phyloP scores from a whole-genome alignment of 1,140 invertebrate species.

The Platyscapa corneri region DNA sequence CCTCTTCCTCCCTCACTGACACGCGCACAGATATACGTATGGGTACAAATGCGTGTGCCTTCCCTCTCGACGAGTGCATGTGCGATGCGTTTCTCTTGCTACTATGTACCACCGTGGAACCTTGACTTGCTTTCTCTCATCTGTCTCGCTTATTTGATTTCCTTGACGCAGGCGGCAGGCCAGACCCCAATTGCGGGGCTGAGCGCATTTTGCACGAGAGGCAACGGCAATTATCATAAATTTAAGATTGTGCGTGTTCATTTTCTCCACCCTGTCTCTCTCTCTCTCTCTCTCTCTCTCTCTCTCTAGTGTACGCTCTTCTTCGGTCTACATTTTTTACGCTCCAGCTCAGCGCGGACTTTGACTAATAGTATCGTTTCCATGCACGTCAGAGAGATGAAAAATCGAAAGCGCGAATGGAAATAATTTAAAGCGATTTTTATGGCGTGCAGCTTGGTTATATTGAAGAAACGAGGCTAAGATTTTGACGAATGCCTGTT shows the following conservation, averaged over 20 bases:
- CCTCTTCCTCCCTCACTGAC: conserved; percentile 31
- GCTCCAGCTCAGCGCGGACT: not conserved
- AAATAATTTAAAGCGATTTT: conserved; percentile 36
- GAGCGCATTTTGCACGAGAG: conserved; percentile 32
- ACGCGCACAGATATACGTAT: not conserved
- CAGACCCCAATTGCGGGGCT: not conserved
- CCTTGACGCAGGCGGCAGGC: conserved; percentile 32
- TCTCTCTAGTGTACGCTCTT: not conserved
- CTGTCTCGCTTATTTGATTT: conserved; percentile 52
- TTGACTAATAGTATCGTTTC: conserved; percentile 51
- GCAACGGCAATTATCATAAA: conserved; percentile 49
- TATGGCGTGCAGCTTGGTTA: not conserved
- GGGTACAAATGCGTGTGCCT: no score
- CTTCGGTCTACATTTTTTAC: no score
- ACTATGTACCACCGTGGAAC: conserved; percentile 7
- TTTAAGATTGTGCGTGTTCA: conserved; percentile 33
- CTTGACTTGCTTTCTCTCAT: conserved; percentile 47
- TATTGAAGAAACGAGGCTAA: not conserved
- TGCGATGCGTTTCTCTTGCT: not conserved
- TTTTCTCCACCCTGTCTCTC: not conserved
- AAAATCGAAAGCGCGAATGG: conserved; percentile 40
- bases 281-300: not conserved
- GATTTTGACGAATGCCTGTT: conserved; percentile 27
- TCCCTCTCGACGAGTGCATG: not conserved
- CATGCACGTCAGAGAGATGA: conserved; percentile 18